Conservation (phyloP, 2,888 invertebrate species). For the Philopedon plagiatum region DNA sequence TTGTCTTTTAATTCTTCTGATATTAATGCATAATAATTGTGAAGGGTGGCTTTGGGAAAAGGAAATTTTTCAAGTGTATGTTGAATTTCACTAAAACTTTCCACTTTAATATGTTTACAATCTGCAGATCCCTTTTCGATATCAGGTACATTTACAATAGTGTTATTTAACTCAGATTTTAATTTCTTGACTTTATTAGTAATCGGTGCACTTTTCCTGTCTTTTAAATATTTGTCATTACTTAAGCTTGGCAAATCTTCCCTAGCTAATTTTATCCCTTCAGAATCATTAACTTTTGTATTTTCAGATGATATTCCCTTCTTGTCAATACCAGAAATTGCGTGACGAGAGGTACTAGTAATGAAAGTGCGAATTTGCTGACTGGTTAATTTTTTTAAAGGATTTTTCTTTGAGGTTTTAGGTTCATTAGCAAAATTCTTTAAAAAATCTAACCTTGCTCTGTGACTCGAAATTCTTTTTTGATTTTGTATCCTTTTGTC, state of each 20-base stretch:
- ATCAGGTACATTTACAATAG: background rate
- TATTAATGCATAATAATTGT: constrained; percentile 69
- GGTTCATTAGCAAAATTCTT: background rate
- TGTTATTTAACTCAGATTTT: background rate
- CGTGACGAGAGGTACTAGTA: too few relatives aligned
- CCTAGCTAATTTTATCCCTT: too few relatives aligned
- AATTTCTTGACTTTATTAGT: background rate
- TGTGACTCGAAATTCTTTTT: background rate
- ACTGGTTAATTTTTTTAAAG: background rate
- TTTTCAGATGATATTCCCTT: too few relatives aligned
- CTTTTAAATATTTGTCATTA: too few relatives aligned
- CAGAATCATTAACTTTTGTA: too few relatives aligned
- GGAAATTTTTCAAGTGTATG: constrained; percentile 66
- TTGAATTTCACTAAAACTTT: constrained; percentile 13
- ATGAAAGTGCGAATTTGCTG: background rate
- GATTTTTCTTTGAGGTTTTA: background rate
- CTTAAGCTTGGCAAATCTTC: too few relatives aligned
- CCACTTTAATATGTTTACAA: constrained; percentile 22
- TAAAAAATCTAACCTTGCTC: background rate
- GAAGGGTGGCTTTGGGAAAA: constrained; percentile 69
- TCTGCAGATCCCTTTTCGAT: constrained; percentile 10
- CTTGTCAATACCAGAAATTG: too few relatives aligned
- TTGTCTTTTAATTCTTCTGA: constrained; percentile 66
- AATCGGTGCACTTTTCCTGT: background rate
- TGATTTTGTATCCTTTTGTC: background rate